Percentiles rank a stretch among this genome's conserved stretches.
Evolutionary conservation across 64 coral and sea anemone genomes (phyloP).

Genomic region (Catalaphyllia jardinei): DNA sequence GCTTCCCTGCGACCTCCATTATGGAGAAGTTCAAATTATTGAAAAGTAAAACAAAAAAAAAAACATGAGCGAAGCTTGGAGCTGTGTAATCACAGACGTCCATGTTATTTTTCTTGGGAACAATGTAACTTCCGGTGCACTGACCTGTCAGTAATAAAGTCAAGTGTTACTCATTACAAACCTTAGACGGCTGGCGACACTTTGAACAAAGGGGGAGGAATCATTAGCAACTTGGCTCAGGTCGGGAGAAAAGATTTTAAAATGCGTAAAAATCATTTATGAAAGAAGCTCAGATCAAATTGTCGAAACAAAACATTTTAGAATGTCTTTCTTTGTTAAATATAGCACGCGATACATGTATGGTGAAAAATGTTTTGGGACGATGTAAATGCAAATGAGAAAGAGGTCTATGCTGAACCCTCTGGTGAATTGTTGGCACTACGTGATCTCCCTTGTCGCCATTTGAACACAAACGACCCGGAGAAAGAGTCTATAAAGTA

Average conservation of each 20-base stretch:
- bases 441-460: background rate
- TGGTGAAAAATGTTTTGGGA: too few species aligned
- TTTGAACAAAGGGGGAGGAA: background rate
- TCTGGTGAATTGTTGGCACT: background rate
- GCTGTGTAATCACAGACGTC: slow-evolving; percentile 16
- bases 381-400: too few species aligned
- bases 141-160: background rate
- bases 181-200: slow-evolving; percentile 3
- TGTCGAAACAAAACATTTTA: too few species aligned
- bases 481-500: background rate
- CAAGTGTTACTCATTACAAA: slow-evolving; percentile 12
- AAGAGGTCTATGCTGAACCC: background rate
- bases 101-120: background rate
- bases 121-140: slow-evolving; percentile 3
- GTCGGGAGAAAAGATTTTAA: background rate
- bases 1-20: background rate
- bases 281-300: too few species aligned
- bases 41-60: background rate
- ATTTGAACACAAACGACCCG: background rate
- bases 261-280: background rate
- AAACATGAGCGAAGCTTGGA: background rate
- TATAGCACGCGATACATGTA: too few species aligned
- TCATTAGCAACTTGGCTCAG: background rate
- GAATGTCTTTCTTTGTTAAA: too few species aligned
- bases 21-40: background rate